Conservation (phyloP, 2,888 invertebrate genomes). For the Trichopria drosophilae region DNA sequence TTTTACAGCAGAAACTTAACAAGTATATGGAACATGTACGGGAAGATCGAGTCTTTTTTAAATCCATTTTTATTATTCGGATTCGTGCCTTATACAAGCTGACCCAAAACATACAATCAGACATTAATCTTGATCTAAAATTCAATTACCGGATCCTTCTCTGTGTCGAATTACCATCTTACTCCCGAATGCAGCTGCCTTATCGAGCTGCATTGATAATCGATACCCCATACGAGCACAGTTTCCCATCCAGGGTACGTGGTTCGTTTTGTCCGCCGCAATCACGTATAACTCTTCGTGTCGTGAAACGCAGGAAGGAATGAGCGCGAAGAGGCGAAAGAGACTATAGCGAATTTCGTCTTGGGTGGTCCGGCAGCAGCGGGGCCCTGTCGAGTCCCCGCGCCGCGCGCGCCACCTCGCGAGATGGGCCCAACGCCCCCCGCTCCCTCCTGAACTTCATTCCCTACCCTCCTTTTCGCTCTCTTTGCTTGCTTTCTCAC, state of each 20-base stretch:
- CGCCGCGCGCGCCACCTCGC: conserved; percentile 55
- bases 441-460: conserved; percentile 21
- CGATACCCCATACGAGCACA: conserved; percentile 13
- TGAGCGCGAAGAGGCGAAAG: conserved; percentile 42
- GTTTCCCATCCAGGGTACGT: too few species aligned
- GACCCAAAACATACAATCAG: too few species aligned
- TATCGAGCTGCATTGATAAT: conserved; percentile 20
- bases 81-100: too few species aligned
- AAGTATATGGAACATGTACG: too few species aligned
- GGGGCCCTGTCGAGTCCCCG: conserved; percentile 53
- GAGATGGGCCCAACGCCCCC: conserved; percentile 35
- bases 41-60: too few species aligned
- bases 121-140: too few species aligned
- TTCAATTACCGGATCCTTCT: too few species aligned
- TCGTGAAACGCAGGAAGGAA: conserved; percentile 32
- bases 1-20: too few species aligned
- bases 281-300: conserved; percentile 29
- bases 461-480: conserved; percentile 24
- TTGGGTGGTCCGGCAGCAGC: conserved; percentile 57
- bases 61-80: too few species aligned
- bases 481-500: conserved; percentile 13
- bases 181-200: conserved; percentile 15
- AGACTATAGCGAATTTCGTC: conserved; percentile 56
- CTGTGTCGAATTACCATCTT: too few species aligned
- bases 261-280: too few species aligned